Evolutionary conservation across 2,113 vertebrate species (phyloP), one percentile per base, ranked within the genome.

Genomic region (Centrocercus urophasianus): DNA sequence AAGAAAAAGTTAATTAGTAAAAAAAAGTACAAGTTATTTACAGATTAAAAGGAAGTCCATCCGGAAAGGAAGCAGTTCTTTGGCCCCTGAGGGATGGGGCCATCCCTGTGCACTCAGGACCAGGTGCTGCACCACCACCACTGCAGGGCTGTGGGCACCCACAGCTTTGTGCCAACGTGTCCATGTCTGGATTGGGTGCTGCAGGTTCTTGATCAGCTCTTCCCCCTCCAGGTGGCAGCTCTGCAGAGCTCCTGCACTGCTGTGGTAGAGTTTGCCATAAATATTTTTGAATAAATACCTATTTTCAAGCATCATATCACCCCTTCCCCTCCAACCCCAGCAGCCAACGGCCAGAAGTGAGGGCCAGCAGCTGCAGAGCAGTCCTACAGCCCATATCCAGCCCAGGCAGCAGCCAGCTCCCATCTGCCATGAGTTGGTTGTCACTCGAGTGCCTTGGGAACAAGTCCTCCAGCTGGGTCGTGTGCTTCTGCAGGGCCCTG

Each of bases 21-120:
- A 94, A 96, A 96, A 91, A 98, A 98, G 98, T 89, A 96, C 96
- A 97, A 97, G 97, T 95, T 98, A 97, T 98, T 89, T 98, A 98
- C 97, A 98, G 98, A 97, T 98, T 97, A 98, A 98, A 97, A 97
- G 94, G 86, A 98, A 98, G 97, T 96, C 97, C 92, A 94, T 96
- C 93, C 97, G 96, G 96, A 98, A 95, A 95, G 94, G 90, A 96
- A 94, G 90, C 30, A 88, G 93, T 95, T 86, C 93, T 90, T 88
- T 97, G 98, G 97, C 97, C 97, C 98, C 95, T 60, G 87, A 59
- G 96, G 96, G 34, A 30, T 57, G 67, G 90, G 87, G 32, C 61
- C 32, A 43, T 56, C 81, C 69, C 36, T 54, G 25, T 22, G 48
- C 36, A 47, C 59, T 82, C 48, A 8, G 3, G 15, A 86, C 63